Evolutionary conservation across 2,797 vertebrate species (phyloP).

Genomic region (Pangasius sanitwongsei): DNA sequence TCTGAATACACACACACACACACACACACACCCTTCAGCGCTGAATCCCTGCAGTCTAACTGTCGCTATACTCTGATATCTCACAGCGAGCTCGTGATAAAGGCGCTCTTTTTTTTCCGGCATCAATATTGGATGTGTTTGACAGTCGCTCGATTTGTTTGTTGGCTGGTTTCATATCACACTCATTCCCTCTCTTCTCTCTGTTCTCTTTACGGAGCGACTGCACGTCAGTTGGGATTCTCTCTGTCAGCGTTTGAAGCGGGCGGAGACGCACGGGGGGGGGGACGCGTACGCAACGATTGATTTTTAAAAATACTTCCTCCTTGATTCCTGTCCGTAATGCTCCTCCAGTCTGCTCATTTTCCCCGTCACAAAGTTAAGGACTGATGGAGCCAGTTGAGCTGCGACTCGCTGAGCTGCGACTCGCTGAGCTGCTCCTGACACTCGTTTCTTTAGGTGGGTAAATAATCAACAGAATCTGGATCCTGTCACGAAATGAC

Average conservation of each 20-base stretch:
- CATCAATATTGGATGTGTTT: conserved; percentile 54
- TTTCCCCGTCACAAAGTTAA: conserved; percentile 71
- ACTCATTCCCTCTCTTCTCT: conserved; percentile 64
- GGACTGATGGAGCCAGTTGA: conserved; percentile 78
- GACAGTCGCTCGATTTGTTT: conserved; percentile 71
- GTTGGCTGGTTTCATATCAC: conserved; percentile 80
- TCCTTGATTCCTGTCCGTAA: conserved; percentile 61
- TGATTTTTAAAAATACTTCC: conserved; percentile 83
- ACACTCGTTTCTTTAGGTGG: conserved; percentile 68
- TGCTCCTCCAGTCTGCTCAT: conserved; percentile 39
- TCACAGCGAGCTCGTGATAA: conserved; percentile 50
- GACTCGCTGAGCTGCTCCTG: conserved; percentile 60
- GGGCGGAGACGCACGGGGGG: conserved; percentile 50
- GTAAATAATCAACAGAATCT: conserved; percentile 72
- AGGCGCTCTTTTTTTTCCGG: conserved; percentile 15
- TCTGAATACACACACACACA: neutral
- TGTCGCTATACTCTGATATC: conserved; percentile 21
- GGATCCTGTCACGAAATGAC: conserved; percentile 48
- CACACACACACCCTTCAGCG: neutral
- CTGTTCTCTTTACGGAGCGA: conserved; percentile 77
- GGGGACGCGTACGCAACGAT: conserved; percentile 73
- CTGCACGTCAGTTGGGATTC: conserved; percentile 81
- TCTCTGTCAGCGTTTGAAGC: conserved; percentile 76
- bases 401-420: conserved; percentile 64
- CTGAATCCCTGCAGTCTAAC: conserved; percentile 21